Conservation (phyloP, 2,113 vertebrate genomes). For the Cyanoramphus novaezelandiae region DNA sequence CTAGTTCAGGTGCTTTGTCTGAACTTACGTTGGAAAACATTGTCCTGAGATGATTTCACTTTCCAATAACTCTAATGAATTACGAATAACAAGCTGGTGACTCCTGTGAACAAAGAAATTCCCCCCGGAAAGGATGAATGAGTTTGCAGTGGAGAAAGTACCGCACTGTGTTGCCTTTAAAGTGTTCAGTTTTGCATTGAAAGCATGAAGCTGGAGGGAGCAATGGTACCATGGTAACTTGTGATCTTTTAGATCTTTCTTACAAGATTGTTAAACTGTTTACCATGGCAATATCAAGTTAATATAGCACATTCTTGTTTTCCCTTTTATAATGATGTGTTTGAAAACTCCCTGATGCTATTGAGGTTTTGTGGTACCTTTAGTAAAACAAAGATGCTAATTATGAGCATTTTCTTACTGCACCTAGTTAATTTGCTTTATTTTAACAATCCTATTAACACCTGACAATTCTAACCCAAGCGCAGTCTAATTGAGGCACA, state of each 20-base stretch:
- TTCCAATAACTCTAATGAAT: neutral
- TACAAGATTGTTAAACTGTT: constrained; percentile 18
- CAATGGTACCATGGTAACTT: constrained; percentile 44
- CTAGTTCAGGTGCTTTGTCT: neutral
- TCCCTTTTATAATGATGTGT: neutral
- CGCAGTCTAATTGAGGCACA: neutral
- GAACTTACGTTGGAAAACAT: neutral
- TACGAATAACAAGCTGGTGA: neutral
- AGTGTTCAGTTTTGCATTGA: neutral
- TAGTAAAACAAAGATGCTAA: neutral
- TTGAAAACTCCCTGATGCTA: constrained; percentile 16
- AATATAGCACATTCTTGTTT: constrained; percentile 10
- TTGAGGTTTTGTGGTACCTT: neutral
- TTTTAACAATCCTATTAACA: neutral
- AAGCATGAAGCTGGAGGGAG: constrained; percentile 34
- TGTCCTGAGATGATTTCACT: neutral
- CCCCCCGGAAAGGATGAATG: neutral
- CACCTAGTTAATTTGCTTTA: neutral
- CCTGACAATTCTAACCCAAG: neutral
- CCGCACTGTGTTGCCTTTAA: neutral
- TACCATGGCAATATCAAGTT: constrained; percentile 27
- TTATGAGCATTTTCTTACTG: neutral
- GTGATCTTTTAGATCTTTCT: constrained; percentile 23
- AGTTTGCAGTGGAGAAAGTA: neutral
- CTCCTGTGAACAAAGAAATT: neutral